Evolutionary conservation across 1,140 invertebrate species (phyloP).

Genomic region (Phortica variegata): DNA sequence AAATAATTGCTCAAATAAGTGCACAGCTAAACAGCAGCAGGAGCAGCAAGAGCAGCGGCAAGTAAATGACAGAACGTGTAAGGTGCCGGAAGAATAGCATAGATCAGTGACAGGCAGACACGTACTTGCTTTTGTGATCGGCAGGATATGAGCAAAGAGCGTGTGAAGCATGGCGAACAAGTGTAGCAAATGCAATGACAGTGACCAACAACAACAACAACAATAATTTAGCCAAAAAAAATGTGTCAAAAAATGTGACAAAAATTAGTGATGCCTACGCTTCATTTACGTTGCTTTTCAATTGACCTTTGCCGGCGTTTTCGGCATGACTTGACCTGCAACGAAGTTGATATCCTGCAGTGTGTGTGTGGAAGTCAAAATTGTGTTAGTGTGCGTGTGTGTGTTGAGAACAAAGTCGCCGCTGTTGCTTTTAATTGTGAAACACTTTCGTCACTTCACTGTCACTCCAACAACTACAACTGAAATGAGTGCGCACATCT

Average conservation of each 20-base stretch:
- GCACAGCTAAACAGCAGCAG: constrained; percentile 6
- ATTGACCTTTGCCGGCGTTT: too few relatives aligned
- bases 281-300: not conserved
- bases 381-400: constrained; percentile 14
- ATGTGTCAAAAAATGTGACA: constrained; percentile 52
- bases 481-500: constrained; percentile 30
- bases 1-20: constrained; percentile 39
- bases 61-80: too few relatives aligned
- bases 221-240: too few relatives aligned
- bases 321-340: too few relatives aligned
- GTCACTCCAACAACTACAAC: constrained; percentile 23
- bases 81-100: too few relatives aligned
- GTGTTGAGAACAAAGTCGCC: constrained; percentile 32
- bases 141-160: constrained; percentile 18
- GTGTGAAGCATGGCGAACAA: constrained; percentile 56
- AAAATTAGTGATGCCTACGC: constrained; percentile 45
- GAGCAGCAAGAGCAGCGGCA: constrained; percentile 3
- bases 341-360: constrained; percentile 24
- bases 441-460: constrained; percentile 49
- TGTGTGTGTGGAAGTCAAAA: constrained; percentile 27
- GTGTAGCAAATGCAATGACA: constrained; percentile 40
- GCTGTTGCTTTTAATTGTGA: constrained; percentile 43
- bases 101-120: too few relatives aligned
- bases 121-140: too few relatives aligned
- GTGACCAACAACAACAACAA: constrained; percentile 2